phyloP scores from a whole-genome alignment of 2,888 invertebrate genomes.

The Plusia festucae region DNA sequence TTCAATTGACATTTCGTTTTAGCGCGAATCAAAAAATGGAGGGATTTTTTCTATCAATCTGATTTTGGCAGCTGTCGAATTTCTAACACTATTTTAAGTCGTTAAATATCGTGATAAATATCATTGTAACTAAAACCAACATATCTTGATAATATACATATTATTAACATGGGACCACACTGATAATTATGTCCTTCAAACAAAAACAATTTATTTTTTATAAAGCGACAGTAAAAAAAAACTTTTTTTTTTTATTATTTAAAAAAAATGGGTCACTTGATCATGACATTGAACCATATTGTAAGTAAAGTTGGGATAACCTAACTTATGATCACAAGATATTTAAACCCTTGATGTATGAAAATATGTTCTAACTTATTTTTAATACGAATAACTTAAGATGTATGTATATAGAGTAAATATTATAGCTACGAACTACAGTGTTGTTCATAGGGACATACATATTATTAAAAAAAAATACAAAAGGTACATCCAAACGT shows the following conservation, averaged over 20 bases:
- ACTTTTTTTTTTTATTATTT: too few species aligned
- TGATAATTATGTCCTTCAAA: conserved; percentile 1
- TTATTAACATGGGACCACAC: conserved; percentile 3
- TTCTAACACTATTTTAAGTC: too few species aligned
- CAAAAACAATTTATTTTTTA: neutral
- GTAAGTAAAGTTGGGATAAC: too few species aligned
- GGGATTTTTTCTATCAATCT: too few species aligned
- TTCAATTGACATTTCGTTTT: neutral
- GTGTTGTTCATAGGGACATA: neutral
- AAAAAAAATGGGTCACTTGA: too few species aligned
- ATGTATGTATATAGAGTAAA: conserved; percentile 12
- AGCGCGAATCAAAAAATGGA: neutral
- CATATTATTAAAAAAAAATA: too few species aligned
- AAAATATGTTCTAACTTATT: conserved; percentile 43
- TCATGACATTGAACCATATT: too few species aligned
- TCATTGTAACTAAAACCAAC: neutral
- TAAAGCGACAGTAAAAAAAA: too few species aligned
- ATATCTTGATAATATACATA: conserved; percentile 4
- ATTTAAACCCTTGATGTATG: conserved; percentile 46
- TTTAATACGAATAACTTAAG: conserved; percentile 39
- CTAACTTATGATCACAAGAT: conserved; percentile 33
- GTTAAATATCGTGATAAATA: neutral
- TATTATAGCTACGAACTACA: conserved; percentile 6
- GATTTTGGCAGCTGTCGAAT: too few species aligned
- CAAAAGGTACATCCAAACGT: too few species aligned